Conservation (phyloP, 2,113 vertebrate genomes). For the Oophaga pumilio region DNA sequence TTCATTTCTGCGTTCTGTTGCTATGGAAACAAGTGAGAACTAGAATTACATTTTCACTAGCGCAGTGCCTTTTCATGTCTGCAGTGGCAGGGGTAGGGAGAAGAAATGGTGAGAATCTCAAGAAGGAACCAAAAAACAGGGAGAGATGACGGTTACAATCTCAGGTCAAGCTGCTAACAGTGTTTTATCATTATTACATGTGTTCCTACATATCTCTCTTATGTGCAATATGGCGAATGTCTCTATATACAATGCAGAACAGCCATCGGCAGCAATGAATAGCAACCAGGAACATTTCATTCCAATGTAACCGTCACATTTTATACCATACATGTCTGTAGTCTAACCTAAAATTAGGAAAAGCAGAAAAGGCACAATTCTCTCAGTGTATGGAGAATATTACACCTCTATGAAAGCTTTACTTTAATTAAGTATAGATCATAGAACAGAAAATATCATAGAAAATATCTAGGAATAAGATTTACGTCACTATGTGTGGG, state of each 20-base stretch:
- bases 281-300: not conserved
- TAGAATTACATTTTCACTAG: slow-evolving; percentile 55
- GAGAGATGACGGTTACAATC: not conserved
- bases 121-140: slow-evolving; percentile 10
- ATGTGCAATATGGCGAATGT: not conserved
- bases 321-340: not conserved
- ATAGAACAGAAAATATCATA: too few relatives aligned
- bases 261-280: not conserved
- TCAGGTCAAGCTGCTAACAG: slow-evolving; percentile 3
- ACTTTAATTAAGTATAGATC: too few relatives aligned
- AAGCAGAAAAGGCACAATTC: not conserved
- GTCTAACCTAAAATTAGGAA: not conserved
- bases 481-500: too few relatives aligned
- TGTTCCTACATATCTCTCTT: not conserved
- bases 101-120: slow-evolving; percentile 15
- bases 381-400: not conserved
- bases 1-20: slow-evolving; percentile 55
- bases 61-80: slow-evolving; percentile 54
- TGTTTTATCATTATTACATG: not conserved
- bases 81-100: slow-evolving; percentile 45
- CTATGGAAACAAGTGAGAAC: slow-evolving; percentile 53
- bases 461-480: too few relatives aligned
- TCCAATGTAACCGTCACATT: not conserved
- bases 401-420: not conserved
- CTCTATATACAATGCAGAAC: not conserved